Conservation (phyloP, 1,140 invertebrate genomes). For the Eriosoma lanigerum region DNA sequence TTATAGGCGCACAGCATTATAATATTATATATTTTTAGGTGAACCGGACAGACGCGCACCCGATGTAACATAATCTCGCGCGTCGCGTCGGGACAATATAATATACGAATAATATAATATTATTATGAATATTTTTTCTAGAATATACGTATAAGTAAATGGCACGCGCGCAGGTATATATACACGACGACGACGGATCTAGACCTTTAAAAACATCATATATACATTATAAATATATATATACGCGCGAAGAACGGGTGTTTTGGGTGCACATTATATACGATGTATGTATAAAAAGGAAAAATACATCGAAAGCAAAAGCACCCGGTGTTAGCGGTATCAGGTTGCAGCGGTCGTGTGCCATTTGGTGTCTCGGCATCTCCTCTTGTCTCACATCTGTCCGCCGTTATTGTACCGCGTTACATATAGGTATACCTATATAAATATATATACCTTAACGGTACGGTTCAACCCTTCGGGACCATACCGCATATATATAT, state of each 20-base stretch:
- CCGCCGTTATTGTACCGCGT: constrained; percentile 39
- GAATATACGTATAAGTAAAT: too few species aligned
- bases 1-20: background rate
- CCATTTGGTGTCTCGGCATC: constrained; percentile 47
- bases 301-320: constrained; percentile 46
- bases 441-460: constrained; percentile 12
- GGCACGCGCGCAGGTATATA: constrained; percentile 36
- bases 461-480: constrained; percentile 43
- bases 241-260: constrained; percentile 30
- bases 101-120: too few species aligned
- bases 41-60: background rate
- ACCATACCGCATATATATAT: background rate
- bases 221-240: too few species aligned
- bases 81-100: background rate
- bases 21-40: too few species aligned
- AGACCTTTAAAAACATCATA: constrained; percentile 49
- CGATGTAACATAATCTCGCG: constrained; percentile 13
- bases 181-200: constrained; percentile 12
- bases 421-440: too few species aligned
- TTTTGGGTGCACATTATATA: constrained; percentile 8
- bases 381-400: constrained; percentile 51
- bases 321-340: constrained; percentile 49
- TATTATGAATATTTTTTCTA: too few species aligned
- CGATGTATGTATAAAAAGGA: constrained; percentile 1
- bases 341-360: constrained; percentile 51